A percentile compares a stretch with the other conserved stretches of the same genome.
phyloP scores from a whole-genome alignment of 2,113 vertebrate genomes.

The Hippocampus abdominalis region DNA sequence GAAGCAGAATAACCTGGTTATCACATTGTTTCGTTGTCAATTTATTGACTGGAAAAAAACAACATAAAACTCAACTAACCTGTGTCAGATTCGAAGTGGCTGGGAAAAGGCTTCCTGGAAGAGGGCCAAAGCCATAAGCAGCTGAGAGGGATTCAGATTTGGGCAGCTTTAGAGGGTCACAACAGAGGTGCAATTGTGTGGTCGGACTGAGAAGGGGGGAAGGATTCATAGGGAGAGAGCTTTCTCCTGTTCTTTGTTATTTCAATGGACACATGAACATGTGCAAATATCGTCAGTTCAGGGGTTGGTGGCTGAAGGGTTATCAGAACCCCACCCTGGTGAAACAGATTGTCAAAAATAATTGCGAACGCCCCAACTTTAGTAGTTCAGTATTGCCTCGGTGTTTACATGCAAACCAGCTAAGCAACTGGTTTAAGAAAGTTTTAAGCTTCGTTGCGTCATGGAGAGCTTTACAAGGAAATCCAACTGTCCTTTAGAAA shows the following conservation, averaged over 20 bases:
- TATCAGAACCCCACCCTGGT: neutral
- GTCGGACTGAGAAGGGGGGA: slow-evolving; percentile 21
- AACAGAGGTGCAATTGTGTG: slow-evolving; percentile 53
- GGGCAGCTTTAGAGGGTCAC: slow-evolving; percentile 44
- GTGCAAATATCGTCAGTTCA: slow-evolving; percentile 25
- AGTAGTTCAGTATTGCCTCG: neutral
- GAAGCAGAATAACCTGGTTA: neutral
- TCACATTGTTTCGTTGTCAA: neutral
- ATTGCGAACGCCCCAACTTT: neutral
- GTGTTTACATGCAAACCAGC: neutral
- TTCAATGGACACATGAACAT: slow-evolving; percentile 20
- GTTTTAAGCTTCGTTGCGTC: no score
- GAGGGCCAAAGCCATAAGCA: slow-evolving; percentile 30
- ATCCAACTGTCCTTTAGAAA: neutral
- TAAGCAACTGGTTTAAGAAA: neutral
- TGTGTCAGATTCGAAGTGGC: neutral
- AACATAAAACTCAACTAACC: neutral
- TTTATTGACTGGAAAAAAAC: neutral
- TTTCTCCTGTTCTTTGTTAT: slow-evolving; percentile 28
- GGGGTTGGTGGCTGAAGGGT: slow-evolving; percentile 30
- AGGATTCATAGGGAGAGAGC: slow-evolving; percentile 32
- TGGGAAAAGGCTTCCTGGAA: slow-evolving; percentile 26
- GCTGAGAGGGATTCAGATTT: slow-evolving; percentile 46
- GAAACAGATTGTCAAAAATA: slow-evolving; percentile 7
- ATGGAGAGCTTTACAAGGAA: neutral